phyloP scores from a whole-genome alignment of 2,888 invertebrate species.

The Scaptomyza flava region DNA sequence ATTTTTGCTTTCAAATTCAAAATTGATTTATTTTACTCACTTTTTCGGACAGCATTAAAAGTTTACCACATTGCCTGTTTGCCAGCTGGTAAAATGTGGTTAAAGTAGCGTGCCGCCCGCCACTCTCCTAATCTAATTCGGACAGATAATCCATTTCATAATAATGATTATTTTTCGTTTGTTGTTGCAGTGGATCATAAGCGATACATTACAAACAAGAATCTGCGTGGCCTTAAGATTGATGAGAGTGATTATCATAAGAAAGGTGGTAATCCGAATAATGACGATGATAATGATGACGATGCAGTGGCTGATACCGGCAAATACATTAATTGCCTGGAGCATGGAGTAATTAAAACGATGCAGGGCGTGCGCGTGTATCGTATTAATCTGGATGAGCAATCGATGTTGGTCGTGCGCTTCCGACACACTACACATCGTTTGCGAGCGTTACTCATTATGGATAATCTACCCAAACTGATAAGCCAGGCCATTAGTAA shows the following conservation, averaged over 20 bases:
- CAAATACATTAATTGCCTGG: constrained; percentile 11
- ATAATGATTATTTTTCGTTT: too few relatives aligned
- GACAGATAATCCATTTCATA: too few relatives aligned
- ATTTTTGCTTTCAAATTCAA: too few relatives aligned
- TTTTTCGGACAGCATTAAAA: too few relatives aligned
- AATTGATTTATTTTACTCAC: too few relatives aligned
- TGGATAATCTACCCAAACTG: constrained; percentile 11
- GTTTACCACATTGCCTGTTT: too few relatives aligned
- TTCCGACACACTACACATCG: constrained; percentile 39
- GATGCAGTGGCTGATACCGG: constrained; percentile 14
- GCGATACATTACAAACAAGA: too few relatives aligned
- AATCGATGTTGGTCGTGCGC: constrained; percentile 46
- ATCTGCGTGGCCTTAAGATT: too few relatives aligned
- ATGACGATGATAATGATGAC: background rate
- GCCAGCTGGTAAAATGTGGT: too few relatives aligned
- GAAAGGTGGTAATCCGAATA: background rate
- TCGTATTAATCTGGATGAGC: constrained; percentile 37
- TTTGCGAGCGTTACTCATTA: constrained; percentile 32
- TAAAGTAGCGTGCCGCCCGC: too few relatives aligned
- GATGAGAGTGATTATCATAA: background rate
- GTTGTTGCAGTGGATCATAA: too few relatives aligned
- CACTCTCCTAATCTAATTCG: too few relatives aligned
- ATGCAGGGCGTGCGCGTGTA: constrained; percentile 34
- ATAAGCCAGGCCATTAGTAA: background rate
- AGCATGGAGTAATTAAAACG: background rate